Conservation (phyloP, 1,140 invertebrate species). For the Cyclargus thomasi region DNA sequence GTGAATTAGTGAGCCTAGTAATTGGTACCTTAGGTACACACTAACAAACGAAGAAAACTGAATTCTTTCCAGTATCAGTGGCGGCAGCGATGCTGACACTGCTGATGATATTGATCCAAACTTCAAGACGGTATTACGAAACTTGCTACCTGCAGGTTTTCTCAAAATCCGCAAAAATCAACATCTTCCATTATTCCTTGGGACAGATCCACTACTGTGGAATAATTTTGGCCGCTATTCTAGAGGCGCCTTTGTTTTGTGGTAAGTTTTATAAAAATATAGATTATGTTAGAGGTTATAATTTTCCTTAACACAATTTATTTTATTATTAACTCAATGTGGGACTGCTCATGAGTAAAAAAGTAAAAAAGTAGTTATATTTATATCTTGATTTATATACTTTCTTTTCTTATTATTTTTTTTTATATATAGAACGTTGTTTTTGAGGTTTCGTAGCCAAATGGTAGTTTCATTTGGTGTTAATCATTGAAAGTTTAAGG, state of each 20-base stretch:
- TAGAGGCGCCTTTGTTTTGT: slow-evolving; percentile 84
- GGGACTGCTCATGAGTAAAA: no score
- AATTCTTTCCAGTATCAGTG: slow-evolving; percentile 69
- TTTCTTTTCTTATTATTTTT: no score
- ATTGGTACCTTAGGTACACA: no score
- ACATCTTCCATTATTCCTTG: slow-evolving; percentile 84
- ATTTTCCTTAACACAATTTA: not conserved
- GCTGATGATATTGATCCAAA: slow-evolving; percentile 80
- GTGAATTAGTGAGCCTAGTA: not conserved
- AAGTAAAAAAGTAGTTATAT: no score
- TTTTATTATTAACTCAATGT: no score
- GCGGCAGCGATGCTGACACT: slow-evolving; percentile 77
- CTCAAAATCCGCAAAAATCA: slow-evolving; percentile 85
- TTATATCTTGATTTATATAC: no score
- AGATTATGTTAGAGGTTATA: not conserved
- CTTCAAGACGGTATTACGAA: slow-evolving; percentile 85
- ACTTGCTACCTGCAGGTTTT: slow-evolving; percentile 86
- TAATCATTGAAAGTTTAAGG: no score
- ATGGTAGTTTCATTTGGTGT: no score
- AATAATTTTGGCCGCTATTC: slow-evolving; percentile 78
- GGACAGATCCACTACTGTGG: slow-evolving; percentile 87
- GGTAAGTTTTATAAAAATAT: slow-evolving; percentile 45
- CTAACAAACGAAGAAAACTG: not conserved
- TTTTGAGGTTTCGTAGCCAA: no score
- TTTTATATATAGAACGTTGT: no score